Evolutionary conservation across 2,888 invertebrate genomes (phyloP).

Genomic region (Ectobius pallidus): DNA sequence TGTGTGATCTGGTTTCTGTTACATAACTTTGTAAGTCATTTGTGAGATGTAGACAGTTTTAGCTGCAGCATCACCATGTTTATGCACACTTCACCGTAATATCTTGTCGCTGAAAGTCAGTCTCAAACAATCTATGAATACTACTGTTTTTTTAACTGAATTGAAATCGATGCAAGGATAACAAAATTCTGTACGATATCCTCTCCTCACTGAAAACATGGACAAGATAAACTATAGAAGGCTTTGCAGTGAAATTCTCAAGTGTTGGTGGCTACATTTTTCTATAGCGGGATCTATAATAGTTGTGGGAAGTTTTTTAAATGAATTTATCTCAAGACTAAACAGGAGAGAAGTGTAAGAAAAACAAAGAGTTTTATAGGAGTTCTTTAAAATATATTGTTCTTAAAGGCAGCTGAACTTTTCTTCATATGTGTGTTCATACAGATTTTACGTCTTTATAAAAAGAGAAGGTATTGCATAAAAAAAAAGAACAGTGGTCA

Average conservation of each 20-base stretch:
- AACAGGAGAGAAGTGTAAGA: not conserved
- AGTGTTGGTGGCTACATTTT: constrained; percentile 8
- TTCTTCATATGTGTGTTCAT: constrained; percentile 9
- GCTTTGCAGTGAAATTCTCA: not conserved
- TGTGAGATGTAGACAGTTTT: too few species aligned
- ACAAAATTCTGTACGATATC: too few species aligned
- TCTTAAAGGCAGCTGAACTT: constrained; percentile 14
- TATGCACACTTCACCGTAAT: too few species aligned
- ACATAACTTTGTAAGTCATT: too few species aligned
- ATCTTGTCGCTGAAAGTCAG: too few species aligned
- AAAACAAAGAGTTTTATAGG: not conserved
- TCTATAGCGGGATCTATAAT: not conserved
- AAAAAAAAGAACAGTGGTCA: not conserved
- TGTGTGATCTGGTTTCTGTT: too few species aligned
- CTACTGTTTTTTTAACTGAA: too few species aligned
- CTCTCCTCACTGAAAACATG: too few species aligned
- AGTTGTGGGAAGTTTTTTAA: not conserved
- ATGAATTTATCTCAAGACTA: not conserved
- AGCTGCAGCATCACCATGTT: too few species aligned
- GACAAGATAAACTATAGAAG: not conserved
- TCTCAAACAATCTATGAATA: too few species aligned
- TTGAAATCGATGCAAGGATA: too few species aligned
- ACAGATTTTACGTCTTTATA: not conserved
- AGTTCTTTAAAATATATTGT: not conserved
- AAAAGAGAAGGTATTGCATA: not conserved